These are phyloP conservation scores for Dromaius novaehollandiae DNA, from an alignment of 2,113 vertebrate species.

Conservation along the genomic window DNA sequence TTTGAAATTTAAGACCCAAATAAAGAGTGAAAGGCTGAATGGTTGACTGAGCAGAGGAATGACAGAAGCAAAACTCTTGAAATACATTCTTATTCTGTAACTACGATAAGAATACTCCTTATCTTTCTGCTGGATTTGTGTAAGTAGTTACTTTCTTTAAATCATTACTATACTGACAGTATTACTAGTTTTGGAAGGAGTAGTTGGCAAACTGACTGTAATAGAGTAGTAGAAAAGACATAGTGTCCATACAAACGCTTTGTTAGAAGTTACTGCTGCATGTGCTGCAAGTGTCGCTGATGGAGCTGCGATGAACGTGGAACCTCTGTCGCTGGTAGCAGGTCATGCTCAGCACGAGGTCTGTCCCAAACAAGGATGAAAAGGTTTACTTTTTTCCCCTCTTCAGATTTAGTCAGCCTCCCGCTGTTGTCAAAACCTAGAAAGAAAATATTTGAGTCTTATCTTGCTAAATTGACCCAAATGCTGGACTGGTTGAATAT, in stretches of 20 bases:
- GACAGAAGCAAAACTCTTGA: neutral
- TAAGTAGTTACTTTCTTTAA: neutral
- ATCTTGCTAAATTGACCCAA: neutral
- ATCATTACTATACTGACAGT: neutral
- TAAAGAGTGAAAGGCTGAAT: neutral
- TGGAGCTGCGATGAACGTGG: neutral
- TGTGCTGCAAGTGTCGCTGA: neutral
- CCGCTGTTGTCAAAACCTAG: neutral
- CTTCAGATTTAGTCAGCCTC: neutral
- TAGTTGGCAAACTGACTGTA: neutral
- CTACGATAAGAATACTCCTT: neutral
- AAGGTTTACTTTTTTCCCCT: neutral
- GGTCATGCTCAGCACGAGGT: neutral
- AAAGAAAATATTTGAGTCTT: neutral
- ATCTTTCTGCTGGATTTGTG: neutral
- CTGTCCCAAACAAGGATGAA: neutral
- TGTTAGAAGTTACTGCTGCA: neutral
- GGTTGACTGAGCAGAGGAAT: neutral
- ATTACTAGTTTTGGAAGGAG: neutral
- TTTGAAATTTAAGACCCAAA: neutral
- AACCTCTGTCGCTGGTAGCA: neutral
- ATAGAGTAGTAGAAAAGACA: neutral
- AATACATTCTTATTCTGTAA: neutral
- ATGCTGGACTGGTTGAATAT: neutral
- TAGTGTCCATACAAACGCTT: neutral